A percentile compares a stretch with the other conserved stretches of the same genome.
These are phyloP conservation scores for Zonitis immaculata DNA, from an alignment of 2,888 invertebrate genomes.

Conservation along the genomic window DNA sequence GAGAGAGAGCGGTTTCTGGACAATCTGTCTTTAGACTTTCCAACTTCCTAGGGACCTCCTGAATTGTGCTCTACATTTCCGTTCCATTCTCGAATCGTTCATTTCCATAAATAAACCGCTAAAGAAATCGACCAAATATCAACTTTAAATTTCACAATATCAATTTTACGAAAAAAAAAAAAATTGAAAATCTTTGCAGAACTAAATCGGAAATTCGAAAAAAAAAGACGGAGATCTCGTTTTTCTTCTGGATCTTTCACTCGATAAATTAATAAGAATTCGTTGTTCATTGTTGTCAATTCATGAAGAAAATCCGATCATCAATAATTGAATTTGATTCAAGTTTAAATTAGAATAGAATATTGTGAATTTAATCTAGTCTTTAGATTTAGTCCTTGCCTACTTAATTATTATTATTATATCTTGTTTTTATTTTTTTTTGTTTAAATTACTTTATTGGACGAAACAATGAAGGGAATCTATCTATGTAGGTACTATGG, in stretches of 20 bases:
- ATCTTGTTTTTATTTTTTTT: constrained; percentile 14
- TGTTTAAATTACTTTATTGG: constrained; percentile 26
- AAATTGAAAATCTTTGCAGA: too few relatives aligned
- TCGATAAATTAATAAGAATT: background rate
- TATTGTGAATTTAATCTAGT: too few relatives aligned
- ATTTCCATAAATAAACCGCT: constrained; percentile 20
- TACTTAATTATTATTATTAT: too few relatives aligned
- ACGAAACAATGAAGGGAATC: constrained; percentile 23
- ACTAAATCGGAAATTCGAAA: constrained; percentile 24
- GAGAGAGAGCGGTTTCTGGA: constrained; percentile 35
- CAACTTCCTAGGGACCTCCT: constrained; percentile 24
- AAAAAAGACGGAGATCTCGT: too few relatives aligned
- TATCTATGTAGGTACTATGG: too few relatives aligned
- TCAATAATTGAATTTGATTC: constrained; percentile 6
- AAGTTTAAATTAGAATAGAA: constrained; percentile 6
- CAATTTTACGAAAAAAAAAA: too few relatives aligned
- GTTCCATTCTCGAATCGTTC: constrained; percentile 19
- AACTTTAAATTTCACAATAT: too few relatives aligned
- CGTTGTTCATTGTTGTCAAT: background rate
- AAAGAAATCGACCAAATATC: constrained; percentile 15
- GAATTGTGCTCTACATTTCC: constrained; percentile 27
- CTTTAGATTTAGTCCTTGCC: too few relatives aligned
- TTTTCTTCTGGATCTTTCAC: too few relatives aligned
- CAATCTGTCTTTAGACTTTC: constrained; percentile 24
- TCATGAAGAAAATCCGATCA: constrained; percentile 1